phyloP scores from a whole-genome alignment of 2,888 invertebrate genomes.

The Nemapogon koenigi region DNA sequence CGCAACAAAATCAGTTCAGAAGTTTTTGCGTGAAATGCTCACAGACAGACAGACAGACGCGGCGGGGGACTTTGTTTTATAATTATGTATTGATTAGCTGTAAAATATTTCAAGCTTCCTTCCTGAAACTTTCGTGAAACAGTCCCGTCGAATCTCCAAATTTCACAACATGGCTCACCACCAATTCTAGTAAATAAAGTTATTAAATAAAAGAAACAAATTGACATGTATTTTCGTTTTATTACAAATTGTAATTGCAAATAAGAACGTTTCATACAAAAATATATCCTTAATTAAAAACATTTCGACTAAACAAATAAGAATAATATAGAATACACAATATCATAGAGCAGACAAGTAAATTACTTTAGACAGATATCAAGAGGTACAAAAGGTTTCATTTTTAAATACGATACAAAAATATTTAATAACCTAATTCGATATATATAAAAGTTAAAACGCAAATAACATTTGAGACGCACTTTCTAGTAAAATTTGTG shows the following conservation, averaged over 20 bases:
- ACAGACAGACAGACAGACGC: too few relatives aligned
- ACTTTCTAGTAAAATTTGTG: too few relatives aligned
- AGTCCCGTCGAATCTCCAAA: too few relatives aligned
- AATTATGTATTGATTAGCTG: too few relatives aligned
- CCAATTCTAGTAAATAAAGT: too few relatives aligned
- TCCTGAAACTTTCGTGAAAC: too few relatives aligned
- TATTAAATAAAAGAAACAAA: constrained; percentile 22
- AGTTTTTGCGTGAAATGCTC: too few relatives aligned
- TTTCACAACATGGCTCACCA: too few relatives aligned
- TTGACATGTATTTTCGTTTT: constrained; percentile 48
- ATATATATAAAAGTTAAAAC: constrained; percentile 1
- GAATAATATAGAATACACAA: constrained; percentile 3
- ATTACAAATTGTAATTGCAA: constrained; percentile 63
- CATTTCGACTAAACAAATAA: not conserved
- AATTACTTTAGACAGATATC: constrained; percentile 3
- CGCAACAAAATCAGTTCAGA: too few relatives aligned
- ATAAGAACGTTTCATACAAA: constrained; percentile 61
- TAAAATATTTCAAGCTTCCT: too few relatives aligned
- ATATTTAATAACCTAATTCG: not conserved
- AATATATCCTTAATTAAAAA: constrained; percentile 62
- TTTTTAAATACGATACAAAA: not conserved
- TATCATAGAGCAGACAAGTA: constrained; percentile 5
- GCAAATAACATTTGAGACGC: too few relatives aligned
- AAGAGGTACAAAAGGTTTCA: not conserved
- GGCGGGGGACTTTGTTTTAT: too few relatives aligned